Evolutionary conservation across 2,113 vertebrate genomes (phyloP).

Genomic region (Orycteropus afer): DNA sequence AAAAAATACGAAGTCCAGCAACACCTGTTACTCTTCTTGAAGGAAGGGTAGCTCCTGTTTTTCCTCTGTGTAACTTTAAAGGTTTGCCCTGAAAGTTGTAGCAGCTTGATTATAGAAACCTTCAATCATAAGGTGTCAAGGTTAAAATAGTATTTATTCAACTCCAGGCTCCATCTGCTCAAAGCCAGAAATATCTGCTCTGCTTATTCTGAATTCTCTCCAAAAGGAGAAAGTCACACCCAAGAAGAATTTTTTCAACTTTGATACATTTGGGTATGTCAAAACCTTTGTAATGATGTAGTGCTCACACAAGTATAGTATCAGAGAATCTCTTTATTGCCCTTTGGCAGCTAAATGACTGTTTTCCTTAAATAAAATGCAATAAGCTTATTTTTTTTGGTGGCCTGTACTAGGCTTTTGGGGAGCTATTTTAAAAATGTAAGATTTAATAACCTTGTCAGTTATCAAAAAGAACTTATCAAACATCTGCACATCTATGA

Average conservation of each 20-base stretch:
- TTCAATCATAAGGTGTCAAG: slow-evolving; percentile 7
- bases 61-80: neutral
- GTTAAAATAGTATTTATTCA: slow-evolving; percentile 52
- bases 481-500: neutral
- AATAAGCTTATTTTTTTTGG: neutral
- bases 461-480: neutral
- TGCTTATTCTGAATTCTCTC: slow-evolving; percentile 45
- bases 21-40: slow-evolving; percentile 24
- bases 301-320: neutral
- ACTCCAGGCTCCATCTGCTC: neutral
- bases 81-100: slow-evolving; percentile 35
- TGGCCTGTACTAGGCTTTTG: neutral
- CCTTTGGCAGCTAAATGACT: neutral
- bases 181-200: slow-evolving; percentile 42
- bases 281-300: neutral
- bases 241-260: slow-evolving; percentile 7
- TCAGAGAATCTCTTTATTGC: neutral
- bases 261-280: slow-evolving; percentile 12
- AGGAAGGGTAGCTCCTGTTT: neutral
- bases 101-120: slow-evolving; percentile 26
- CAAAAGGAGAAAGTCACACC: slow-evolving; percentile 1
- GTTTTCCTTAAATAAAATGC: neutral
- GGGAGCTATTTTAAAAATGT: neutral
- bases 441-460: neutral
- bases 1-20: neutral